These are phyloP conservation scores for Leptoclinus maculatus DNA, from an alignment of 2,797 vertebrate genomes.

Conservation along the genomic window DNA sequence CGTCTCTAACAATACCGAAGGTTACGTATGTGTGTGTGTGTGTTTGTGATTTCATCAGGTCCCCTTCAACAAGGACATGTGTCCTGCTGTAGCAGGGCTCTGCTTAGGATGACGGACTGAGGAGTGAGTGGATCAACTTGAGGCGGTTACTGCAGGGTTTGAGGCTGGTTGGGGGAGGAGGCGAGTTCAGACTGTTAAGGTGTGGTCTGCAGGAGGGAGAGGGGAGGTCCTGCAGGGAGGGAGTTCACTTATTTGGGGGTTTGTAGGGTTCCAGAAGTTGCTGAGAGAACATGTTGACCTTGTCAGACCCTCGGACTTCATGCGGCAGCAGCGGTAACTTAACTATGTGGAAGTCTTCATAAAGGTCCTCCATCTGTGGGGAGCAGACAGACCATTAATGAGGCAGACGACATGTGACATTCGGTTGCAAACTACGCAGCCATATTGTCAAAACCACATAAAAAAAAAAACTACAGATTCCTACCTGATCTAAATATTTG, in stretches of 20 bases:
- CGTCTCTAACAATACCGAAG: constrained; percentile 23
- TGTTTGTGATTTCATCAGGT: constrained; percentile 21
- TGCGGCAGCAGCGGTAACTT: constrained; percentile 95
- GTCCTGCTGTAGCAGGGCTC: constrained; percentile 40
- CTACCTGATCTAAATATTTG: constrained; percentile 97
- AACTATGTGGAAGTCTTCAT: constrained; percentile 97
- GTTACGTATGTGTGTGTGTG: not conserved
- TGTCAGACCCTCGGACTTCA: constrained; percentile 93
- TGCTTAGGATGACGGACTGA: constrained; percentile 30
- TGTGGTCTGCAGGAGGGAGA: constrained; percentile 38
- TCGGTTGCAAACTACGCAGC: not conserved
- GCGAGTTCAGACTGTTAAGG: constrained; percentile 49
- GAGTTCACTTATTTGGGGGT: constrained; percentile 88
- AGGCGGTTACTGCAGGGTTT: constrained; percentile 47
- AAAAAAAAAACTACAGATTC: not conserved
- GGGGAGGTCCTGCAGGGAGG: constrained; percentile 20
- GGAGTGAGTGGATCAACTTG: constrained; percentile 47
- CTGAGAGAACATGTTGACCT: constrained; percentile 95
- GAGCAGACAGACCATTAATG: not conserved
- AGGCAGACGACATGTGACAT: not conserved
- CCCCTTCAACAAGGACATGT: constrained; percentile 9
- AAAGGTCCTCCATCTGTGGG: constrained; percentile 94
- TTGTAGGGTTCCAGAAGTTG: constrained; percentile 95
- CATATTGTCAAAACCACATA: not conserved
- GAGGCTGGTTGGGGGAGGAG: constrained; percentile 39